Percentiles rank a stretch among this genome's conserved stretches.
These are phyloP conservation scores for Reticulitermes speratus DNA, from an alignment of 1,140 invertebrate genomes.

Conservation along the genomic window DNA sequence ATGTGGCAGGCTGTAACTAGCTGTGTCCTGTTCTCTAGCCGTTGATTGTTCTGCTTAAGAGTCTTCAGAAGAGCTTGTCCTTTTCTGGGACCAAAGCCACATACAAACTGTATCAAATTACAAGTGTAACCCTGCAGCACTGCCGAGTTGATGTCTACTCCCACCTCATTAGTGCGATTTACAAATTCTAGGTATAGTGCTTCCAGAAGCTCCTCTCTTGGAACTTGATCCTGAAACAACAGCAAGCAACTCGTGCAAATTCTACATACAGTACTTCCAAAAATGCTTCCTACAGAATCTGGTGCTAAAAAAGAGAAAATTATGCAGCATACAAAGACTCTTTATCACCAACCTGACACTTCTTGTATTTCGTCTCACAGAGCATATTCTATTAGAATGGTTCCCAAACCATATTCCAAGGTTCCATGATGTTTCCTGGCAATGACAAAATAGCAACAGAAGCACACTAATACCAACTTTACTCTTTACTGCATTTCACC, in stretches of 20 bases:
- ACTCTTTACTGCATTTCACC: no score
- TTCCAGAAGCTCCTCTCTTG: constrained; percentile 83
- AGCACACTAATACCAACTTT: no score
- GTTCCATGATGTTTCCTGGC: no score
- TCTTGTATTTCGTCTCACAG: no score
- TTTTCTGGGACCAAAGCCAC: constrained; percentile 95
- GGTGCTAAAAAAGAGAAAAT: no score
- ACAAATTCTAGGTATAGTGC: constrained; percentile 90
- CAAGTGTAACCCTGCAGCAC: constrained; percentile 84
- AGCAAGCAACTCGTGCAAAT: not conserved
- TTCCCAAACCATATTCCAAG: no score
- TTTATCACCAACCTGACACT: no score
- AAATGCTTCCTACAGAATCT: not conserved
- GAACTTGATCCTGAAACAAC: constrained; percentile 70
- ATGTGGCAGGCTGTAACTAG: constrained; percentile 93
- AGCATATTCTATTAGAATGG: no score
- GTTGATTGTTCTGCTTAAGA: constrained; percentile 90
- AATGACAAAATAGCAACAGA: no score
- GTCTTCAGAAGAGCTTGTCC: constrained; percentile 86
- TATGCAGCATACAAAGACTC: no score
- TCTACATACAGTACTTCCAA: not conserved
- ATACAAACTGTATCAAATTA: constrained; percentile 95
- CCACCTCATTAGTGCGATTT: constrained; percentile 92
- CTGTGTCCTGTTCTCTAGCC: constrained; percentile 92
- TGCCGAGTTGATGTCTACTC: constrained; percentile 96